Evolutionary conservation across 1,140 invertebrate genomes (phyloP).

Genomic region (Drosophila pruinosa): DNA sequence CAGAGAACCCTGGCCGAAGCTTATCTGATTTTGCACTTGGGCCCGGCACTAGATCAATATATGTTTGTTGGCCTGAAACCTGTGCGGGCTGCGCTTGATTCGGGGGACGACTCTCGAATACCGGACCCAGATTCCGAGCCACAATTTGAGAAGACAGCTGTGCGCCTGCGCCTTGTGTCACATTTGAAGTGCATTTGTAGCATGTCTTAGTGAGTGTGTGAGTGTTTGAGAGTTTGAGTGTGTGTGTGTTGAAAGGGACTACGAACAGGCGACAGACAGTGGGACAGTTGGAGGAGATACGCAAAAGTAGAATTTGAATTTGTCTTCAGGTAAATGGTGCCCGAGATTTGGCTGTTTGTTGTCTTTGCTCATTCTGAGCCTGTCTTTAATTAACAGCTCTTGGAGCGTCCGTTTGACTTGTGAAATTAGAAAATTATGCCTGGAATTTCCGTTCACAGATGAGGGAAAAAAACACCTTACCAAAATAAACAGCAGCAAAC

Average conservation of each 20-base stretch:
- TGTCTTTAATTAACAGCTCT: slow-evolving; percentile 72
- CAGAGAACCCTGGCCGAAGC: slow-evolving; percentile 48
- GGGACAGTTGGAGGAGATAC: slow-evolving; percentile 23
- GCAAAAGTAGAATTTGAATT: slow-evolving; percentile 34
- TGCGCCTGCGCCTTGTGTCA: slow-evolving; percentile 69
- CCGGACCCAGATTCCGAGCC: slow-evolving; percentile 1
- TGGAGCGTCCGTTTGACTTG: slow-evolving; percentile 44
- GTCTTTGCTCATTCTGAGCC: neutral
- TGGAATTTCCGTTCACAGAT: slow-evolving; percentile 71
- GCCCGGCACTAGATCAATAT: slow-evolving; percentile 76
- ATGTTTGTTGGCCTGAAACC: slow-evolving; percentile 46
- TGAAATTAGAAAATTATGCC: slow-evolving; percentile 77
- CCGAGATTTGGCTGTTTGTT: slow-evolving; percentile 7
- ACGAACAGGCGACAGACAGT: slow-evolving; percentile 4
- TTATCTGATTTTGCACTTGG: slow-evolving; percentile 81
- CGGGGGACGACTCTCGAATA: neutral
- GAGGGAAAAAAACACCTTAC: slow-evolving; percentile 11
- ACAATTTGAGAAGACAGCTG: slow-evolving; percentile 55
- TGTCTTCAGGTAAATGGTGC: slow-evolving; percentile 33
- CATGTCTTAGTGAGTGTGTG: neutral
- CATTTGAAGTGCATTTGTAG: slow-evolving; percentile 43
- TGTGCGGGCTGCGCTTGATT: slow-evolving; percentile 40
- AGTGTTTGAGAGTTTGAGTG: slow-evolving; percentile 9
- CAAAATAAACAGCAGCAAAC: slow-evolving; percentile 29
- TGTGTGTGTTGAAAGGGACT: slow-evolving; percentile 8